Base-by-base conservation (phyloP, 2,888 invertebrate genomes). In the Nomada ruficornis region DNA sequence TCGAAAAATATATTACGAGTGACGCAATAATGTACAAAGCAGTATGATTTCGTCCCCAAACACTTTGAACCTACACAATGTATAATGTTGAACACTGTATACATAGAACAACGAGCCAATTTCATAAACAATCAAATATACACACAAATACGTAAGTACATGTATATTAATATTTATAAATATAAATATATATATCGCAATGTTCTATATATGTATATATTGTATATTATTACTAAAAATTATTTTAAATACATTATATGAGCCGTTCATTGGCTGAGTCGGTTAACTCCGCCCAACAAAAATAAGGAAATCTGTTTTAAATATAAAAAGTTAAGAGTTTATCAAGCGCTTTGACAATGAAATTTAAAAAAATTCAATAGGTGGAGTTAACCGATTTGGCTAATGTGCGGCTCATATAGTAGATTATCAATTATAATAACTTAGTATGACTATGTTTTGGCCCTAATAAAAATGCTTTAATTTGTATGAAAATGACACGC, bases 11-110 rank as follows among this genome's bases (percentile, higher is more conserved):
- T 71, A 80, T 79, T 68, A 77, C 71, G 78, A 75, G 78, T 83
- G 71, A 91, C 82, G 91, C 92, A 88, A 86, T 89, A 91, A 91
- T 92, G 86, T 92, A 92, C 92, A 92, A 92, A 92, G 92, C 92
- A 86, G 76, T 77, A 79, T 79, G 52, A 62, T 75, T 73, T 77
- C 85, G 44, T 76, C 74, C 81, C 73, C 44, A 55, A 83, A 82
- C 26, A 67, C 65, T 42, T 4, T 29, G 54, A 11, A 57, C 72
- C n/a, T 52, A 64, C 36, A 47, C 68, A 59, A 47, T 50, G 4
- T 60, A 72, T 23, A 64, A 62, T 64, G 50, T 68, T 71, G 55
- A 20, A 77, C n/a, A 67, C 69, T 57, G 26, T 63, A 76, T 64
- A 76, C 69, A 72, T 26, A 15, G 36, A 52, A 69, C 55, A 18